phyloP scores from a whole-genome alignment of 2,797 vertebrate species.

The Microcaecilia unicolor region DNA sequence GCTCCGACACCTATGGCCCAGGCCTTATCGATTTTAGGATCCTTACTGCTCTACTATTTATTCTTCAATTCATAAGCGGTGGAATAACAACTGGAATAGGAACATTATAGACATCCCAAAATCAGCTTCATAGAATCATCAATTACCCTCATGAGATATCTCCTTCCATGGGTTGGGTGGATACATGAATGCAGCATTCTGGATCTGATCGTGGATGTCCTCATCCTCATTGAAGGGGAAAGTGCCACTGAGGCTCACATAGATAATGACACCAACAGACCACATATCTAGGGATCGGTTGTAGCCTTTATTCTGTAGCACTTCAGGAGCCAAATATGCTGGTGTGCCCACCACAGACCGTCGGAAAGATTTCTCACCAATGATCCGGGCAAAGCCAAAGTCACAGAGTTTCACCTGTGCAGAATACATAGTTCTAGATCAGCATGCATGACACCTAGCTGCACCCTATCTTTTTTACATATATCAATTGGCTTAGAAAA shows the following conservation, averaged over 20 bases:
- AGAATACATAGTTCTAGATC: conserved; percentile 4
- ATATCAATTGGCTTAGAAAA: too few species aligned
- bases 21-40: too few species aligned
- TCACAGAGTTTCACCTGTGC: conserved; percentile 91
- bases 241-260: conserved; percentile 91
- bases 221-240: conserved; percentile 97
- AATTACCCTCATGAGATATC: conserved; percentile 79
- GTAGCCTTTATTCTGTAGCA: conserved; percentile 90
- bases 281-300: conserved; percentile 97
- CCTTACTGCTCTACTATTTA: too few species aligned
- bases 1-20: too few species aligned
- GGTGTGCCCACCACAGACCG: conserved; percentile 93
- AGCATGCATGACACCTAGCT: too few species aligned
- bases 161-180: conserved; percentile 95
- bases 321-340: conserved; percentile 89
- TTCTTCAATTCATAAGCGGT: too few species aligned
- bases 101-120: too few species aligned
- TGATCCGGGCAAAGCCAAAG: conserved; percentile 93
- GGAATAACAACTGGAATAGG: too few species aligned
- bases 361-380: conserved; percentile 91
- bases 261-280: conserved; percentile 94
- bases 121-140: neutral
- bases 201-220: conserved; percentile 95
- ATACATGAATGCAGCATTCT: conserved; percentile 97
- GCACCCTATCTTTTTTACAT: neutral